phyloP scores from a whole-genome alignment of 92 coral and sea anemone species.

The Scolanthus callimorphus region DNA sequence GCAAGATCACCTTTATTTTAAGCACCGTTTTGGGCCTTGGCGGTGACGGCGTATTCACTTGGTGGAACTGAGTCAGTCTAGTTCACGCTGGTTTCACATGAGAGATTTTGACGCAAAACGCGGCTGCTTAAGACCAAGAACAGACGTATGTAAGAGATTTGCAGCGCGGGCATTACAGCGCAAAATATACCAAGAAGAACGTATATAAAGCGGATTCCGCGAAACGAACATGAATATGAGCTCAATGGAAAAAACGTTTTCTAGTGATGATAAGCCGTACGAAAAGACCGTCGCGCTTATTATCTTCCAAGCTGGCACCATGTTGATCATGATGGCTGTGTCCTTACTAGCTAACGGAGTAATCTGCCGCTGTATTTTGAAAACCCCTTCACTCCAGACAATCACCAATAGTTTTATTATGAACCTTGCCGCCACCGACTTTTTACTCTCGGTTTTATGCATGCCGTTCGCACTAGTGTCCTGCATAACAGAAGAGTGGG shows the following conservation, averaged over 20 bases:
- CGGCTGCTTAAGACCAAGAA: neutral
- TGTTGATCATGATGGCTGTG: conserved; percentile 48
- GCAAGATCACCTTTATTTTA: no score
- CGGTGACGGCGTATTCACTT: no score
- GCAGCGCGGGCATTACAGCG: neutral
- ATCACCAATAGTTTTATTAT: conserved; percentile 73
- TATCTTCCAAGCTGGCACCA: conserved; percentile 49
- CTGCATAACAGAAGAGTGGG: conserved; percentile 59
- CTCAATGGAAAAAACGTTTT: no score
- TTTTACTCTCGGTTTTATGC: conserved; percentile 59
- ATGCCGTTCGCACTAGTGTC: conserved; percentile 81
- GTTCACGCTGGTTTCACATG: no score
- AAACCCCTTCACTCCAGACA: conserved; percentile 55
- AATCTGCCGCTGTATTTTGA: conserved; percentile 68
- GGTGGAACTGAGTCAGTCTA: no score
- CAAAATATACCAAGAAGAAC: no score
- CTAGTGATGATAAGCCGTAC: no score
- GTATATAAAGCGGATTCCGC: no score
- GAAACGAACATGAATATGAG: no score
- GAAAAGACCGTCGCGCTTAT: conserved; percentile 1
- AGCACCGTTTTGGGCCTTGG: no score
- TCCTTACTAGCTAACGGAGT: conserved; percentile 74
- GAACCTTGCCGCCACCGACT: conserved; percentile 80
- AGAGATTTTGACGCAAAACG: neutral
- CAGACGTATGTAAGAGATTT: neutral